Evolutionary conservation across 2,888 invertebrate genomes (phyloP), one percentile per base, ranked within the genome.

Genomic region (Caenorhabditis sulstoni): DNA sequence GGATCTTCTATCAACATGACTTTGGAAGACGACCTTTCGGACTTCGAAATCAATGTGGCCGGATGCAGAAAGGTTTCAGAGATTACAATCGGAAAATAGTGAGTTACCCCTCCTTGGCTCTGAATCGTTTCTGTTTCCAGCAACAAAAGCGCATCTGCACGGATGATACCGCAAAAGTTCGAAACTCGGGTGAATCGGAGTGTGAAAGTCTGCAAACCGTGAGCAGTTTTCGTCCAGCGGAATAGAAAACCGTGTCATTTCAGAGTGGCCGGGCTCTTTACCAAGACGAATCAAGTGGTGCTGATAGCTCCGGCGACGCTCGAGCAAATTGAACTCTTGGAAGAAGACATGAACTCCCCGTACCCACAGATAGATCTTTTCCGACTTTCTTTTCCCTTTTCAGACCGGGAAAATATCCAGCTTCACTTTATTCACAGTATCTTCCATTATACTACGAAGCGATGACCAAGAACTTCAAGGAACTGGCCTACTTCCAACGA

Each of bases 281-380:
- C 41, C 1, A 68, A 45, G 29, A 29, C 52, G 1, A 35, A 52
- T 23, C 52, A 52, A 3, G 59, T 68, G 9, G 68, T 52, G 23
- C 18, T 68, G 59, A 59, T 68, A n/a, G 68, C 39, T 29, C 68
- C 68, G 3, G 58, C 57, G 5, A 57, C 57, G 4, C 29, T 23
- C n/a, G 3, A 20, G 0, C 22, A 57, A 4, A 53, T 64, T 1
- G 39, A 16, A 1, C 2, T 0, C 1, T 18, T 65, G 44, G 55
- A 55, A 55, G 5, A 39, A 3, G 52, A 7, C 16, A 1, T 18
- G 45, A 14, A 45, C 7, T 35, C 44, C 14, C 39, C 5, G 4
- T 5, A n/a, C n/a, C n/a, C n/a, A 22, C 0, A 16, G 20, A 9
- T 29, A 37, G 22, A 12, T 20, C 4, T 12, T 14, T 35, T 29